phyloP scores from a whole-genome alignment of 2,888 invertebrate species.

The Drosophila rubida region DNA sequence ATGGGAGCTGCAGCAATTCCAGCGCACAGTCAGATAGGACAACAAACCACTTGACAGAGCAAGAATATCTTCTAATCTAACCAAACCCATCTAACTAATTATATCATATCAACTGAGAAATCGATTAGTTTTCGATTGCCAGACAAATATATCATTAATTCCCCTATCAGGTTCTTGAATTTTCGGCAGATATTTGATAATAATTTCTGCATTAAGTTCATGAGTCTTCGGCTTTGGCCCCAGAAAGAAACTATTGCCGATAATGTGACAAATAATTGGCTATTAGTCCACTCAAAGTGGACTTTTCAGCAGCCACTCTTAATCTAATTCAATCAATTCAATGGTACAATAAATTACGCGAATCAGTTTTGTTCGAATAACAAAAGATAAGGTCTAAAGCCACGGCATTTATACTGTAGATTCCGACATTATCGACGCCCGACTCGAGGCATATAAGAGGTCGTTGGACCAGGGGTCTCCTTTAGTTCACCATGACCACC shows the following conservation, averaged over 20 bases:
- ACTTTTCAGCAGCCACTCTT: background rate
- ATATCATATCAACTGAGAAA: background rate
- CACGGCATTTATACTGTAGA: slow-evolving; percentile 34
- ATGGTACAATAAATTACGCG: slow-evolving; percentile 39
- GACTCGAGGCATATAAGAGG: slow-evolving; percentile 50
- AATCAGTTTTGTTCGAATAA: slow-evolving; percentile 18
- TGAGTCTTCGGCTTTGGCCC: no score
- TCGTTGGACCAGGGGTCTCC: slow-evolving; percentile 19
- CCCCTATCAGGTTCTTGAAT: no score
- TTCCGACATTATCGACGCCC: slow-evolving; percentile 21
- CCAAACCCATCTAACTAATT: no score
- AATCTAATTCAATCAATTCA: slow-evolving; percentile 18
- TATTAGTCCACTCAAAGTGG: background rate
- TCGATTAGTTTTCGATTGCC: no score
- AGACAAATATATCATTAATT: background rate
- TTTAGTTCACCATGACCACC: slow-evolving; percentile 63
- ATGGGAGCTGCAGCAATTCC: background rate
- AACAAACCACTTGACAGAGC: background rate
- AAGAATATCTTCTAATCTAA: background rate
- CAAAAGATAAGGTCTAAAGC: slow-evolving; percentile 40
- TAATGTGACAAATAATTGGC: slow-evolving; percentile 4
- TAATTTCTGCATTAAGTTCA: no score
- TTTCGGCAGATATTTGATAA: no score
- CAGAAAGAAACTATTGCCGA: background rate
- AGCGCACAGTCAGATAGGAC: background rate